A percentile compares a stretch with the other conserved stretches of the same genome.
These are phyloP conservation scores for Argyrosomus regius DNA, from an alignment of 2,797 vertebrate genomes.

Conservation along the genomic window DNA sequence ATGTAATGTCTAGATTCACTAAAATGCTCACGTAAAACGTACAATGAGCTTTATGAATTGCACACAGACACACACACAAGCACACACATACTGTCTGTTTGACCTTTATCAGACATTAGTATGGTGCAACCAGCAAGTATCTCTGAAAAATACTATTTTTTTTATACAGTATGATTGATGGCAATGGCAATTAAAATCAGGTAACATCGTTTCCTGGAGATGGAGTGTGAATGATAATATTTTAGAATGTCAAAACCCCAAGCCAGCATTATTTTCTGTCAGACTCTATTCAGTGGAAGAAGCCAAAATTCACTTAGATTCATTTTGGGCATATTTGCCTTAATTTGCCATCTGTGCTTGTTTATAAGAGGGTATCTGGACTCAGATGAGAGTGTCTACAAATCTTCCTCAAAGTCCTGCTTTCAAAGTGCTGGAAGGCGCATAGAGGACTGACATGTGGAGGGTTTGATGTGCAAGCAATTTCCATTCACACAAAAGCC, in stretches of 20 bases:
- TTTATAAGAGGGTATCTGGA: slow-evolving; percentile 62
- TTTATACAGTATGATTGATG: background rate
- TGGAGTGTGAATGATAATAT: slow-evolving; percentile 34
- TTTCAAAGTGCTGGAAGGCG: slow-evolving; percentile 62
- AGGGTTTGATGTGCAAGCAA: slow-evolving; percentile 41
- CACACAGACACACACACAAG: background rate
- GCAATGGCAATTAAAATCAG: slow-evolving; percentile 29
- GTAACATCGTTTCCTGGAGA: slow-evolving; percentile 10
- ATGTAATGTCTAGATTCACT: background rate
- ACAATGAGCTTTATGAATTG: background rate
- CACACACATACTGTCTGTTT: background rate
- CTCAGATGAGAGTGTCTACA: slow-evolving; percentile 57
- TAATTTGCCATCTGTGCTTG: slow-evolving; percentile 77
- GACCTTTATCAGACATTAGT: background rate
- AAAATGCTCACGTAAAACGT: background rate
- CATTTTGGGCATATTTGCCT: slow-evolving; percentile 63
- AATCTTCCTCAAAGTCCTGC: slow-evolving; percentile 66
- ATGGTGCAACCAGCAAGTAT: background rate
- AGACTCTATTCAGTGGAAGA: slow-evolving; percentile 38
- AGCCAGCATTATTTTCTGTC: slow-evolving; percentile 49
- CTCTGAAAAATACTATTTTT: background rate
- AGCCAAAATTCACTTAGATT: slow-evolving; percentile 59
- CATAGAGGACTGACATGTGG: slow-evolving; percentile 53
- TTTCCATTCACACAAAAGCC: slow-evolving; percentile 52
- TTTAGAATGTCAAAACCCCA: slow-evolving; percentile 31